Base-by-base conservation (phyloP, 2,797 vertebrate species). In the Tinamus major region DNA sequence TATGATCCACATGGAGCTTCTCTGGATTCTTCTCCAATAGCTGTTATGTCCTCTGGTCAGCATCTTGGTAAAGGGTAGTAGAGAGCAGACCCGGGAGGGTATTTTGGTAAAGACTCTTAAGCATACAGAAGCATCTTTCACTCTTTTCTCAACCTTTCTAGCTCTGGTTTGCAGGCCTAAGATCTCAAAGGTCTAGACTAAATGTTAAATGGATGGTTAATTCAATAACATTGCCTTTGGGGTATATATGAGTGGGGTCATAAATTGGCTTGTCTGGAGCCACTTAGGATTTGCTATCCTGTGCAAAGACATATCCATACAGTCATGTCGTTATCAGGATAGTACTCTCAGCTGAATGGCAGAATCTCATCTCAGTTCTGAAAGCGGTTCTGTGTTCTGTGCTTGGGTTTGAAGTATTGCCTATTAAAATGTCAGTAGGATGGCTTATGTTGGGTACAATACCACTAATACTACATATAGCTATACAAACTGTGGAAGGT, bases 241-340 rank as follows among this genome's bases (percentile, higher is more conserved):
- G 9, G 3, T 59, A 8, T 10, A 7, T 63, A 13, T n/a, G n/a
- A 80, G 6, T 51, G 26, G 4, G 2, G 0, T 0, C 3, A 3
- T 37, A 8, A 23, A 3, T 41, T 62, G 63, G 10, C 17, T 70
- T 76, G 78, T 59, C 5, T 80, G 33, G 24, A 76, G 16, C 24
- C 14, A 26, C 29, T 46, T 37, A 29, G 16, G 46, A 48, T 33
- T 4, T 37, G 2, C 1, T 63, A 61, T 39, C 61, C 3, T 0
- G 2, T 75, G 20, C 5, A 48, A 51, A 84, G 33, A 17, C 16
- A 56, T 56, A 56, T 18, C 31, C 19, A n/a, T 56, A 56, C 55
- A 56, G 17, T n/a, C 10, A 56, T 56, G 4, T 17, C 48, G 4
- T 13, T 78, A 61, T 13, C 4, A 76, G 15, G 2, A 2, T 61